Base-by-base conservation (phyloP, 1,140 invertebrate species). In the Trachymyrmex cornetzi region DNA sequence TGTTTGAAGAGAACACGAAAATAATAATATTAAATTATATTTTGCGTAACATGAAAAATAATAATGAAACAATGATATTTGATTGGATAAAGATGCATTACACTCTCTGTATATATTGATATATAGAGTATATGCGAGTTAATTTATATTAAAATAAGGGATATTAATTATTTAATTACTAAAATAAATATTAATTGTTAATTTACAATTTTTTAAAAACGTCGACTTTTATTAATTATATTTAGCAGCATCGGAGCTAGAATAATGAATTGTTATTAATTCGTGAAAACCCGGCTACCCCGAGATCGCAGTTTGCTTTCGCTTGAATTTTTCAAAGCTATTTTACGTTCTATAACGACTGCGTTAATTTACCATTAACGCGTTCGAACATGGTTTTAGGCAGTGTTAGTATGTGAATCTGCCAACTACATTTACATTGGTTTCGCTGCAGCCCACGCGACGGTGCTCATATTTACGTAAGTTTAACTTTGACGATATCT, bases 381-480 rank as follows among this genome's bases (percentile, higher is more conserved):
- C 61, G 82, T 77, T 85, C 82, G 82, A 79, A 85, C 82, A 85
- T 66, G 63, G 75, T 85, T 85, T 85, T 85, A 79, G 75, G 82
- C 74, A 48, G 75, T 85, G 50, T 87, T 82, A 69, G 85, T 72
- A 59, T 50, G 79, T 61, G 79, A 82, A 87, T 87, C 66, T 79
- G 66, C 53, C 55, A 87, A 87, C 75, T 80, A 80, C 77, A 44
- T 82, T 84, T 82, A 82, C 79, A 71, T 84, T 59, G 82, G 53
- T 87, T 81, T 81, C 53, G 64, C 48, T 71, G 53, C 64, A 59
- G 53, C 57, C 77, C 79, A 34, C 82, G 50, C 38, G 57, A 53
- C 55, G 66, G 77, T 87, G 53, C 64, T 87, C 85, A 84, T 71
- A 87, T 87, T 87, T 87, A 71, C 85, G 57, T 87, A 87, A 87